phyloP scores from a whole-genome alignment of 2,113 vertebrate species.

The Coturnix japonica region DNA sequence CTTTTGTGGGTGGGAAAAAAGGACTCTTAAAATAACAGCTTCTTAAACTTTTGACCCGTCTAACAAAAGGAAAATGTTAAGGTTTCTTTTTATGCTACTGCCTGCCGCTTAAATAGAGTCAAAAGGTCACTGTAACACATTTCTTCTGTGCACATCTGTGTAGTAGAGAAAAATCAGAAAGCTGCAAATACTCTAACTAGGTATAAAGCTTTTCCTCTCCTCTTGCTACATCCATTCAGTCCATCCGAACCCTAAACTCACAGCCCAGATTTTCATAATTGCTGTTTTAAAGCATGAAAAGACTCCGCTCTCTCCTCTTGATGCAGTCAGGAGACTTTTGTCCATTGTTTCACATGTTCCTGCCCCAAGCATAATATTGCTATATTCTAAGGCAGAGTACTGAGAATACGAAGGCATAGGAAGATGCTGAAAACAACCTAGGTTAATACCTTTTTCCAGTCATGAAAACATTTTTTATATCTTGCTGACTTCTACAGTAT shows the following conservation, averaged over 20 bases:
- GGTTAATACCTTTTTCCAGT: fast-evolving
- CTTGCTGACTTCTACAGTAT: neutral
- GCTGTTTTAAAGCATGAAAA: neutral
- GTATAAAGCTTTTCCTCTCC: neutral
- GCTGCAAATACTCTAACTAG: neutral
- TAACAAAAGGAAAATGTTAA: slow-evolving; percentile 18
- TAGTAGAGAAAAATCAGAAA: neutral
- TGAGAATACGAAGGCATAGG: neutral
- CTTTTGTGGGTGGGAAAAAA: neutral
- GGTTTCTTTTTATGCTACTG: slow-evolving; percentile 5
- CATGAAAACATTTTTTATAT: fast-evolving
- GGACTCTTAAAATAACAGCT: neutral
- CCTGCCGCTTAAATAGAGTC: slow-evolving; percentile 27
- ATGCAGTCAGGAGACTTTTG: neutral
- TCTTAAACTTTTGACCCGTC: slow-evolving; percentile 12
- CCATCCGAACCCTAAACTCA: neutral
- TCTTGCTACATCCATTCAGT: neutral
- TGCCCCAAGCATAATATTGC: neutral
- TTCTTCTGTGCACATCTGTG: neutral
- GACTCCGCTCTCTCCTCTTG: neutral
- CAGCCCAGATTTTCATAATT: neutral
- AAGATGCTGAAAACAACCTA: neutral
- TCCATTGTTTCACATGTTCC: neutral
- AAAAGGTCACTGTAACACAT: neutral
- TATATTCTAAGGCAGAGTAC: neutral